Conservation (phyloP, 1,140 invertebrate species). For the Stegodyphus dumicola region DNA sequence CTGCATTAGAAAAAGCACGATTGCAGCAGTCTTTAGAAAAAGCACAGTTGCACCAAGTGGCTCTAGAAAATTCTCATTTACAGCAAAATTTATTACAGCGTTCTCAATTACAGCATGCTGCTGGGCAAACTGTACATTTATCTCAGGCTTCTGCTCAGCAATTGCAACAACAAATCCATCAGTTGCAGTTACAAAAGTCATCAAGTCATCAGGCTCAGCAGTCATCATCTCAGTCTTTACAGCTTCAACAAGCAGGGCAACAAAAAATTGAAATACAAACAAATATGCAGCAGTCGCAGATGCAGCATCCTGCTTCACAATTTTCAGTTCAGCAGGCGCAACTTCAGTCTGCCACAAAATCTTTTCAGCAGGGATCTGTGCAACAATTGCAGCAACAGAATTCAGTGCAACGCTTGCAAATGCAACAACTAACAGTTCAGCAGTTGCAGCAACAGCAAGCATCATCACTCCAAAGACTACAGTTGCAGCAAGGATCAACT, state of each 20-base stretch:
- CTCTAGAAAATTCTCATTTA: constrained; percentile 31
- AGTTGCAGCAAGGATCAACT: constrained; percentile 68
- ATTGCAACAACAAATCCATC: constrained; percentile 31
- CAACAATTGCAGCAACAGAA: constrained; percentile 46
- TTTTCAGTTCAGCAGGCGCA: constrained; percentile 61
- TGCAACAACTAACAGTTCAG: constrained; percentile 49
- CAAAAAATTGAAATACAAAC: constrained; percentile 32
- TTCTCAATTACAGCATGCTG: constrained; percentile 10
- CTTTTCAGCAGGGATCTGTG: neutral
- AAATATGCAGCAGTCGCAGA: constrained; percentile 28
- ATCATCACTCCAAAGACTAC: constrained; percentile 65
- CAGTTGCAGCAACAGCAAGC: constrained; percentile 18
- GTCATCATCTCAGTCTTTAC: constrained; percentile 14
- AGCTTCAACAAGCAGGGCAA: constrained; percentile 5
- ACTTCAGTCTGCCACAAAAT: constrained; percentile 13
- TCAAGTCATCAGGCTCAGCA: constrained; percentile 1
- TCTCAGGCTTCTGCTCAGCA: constrained; percentile 9
- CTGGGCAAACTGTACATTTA: neutral
- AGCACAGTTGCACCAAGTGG: constrained; percentile 23
- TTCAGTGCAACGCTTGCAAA: constrained; percentile 24
- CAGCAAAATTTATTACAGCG: constrained; percentile 8
- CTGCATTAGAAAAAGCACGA: constrained; percentile 17
- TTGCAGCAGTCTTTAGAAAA: constrained; percentile 49
- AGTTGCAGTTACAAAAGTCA: constrained; percentile 44
- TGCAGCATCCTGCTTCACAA: constrained; percentile 62